These are phyloP conservation scores for Montipora efflorescens DNA, from an alignment of 64 coral and sea anemone genomes.

Conservation along the genomic window DNA sequence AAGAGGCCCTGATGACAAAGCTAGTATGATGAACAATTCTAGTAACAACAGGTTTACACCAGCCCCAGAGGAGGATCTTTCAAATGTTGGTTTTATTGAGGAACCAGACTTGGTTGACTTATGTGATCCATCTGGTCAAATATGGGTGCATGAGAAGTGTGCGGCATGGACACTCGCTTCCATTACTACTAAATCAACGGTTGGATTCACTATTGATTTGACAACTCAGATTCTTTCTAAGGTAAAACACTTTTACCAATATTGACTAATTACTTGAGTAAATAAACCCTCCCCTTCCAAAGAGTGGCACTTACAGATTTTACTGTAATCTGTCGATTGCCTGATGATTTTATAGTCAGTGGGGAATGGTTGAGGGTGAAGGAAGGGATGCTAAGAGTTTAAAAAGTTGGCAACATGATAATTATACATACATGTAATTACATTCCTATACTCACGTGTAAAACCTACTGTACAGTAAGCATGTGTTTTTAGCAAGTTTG, in stretches of 20 bases:
- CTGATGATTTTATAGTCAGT: too few species aligned
- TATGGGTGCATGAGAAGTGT: conserved; percentile 98
- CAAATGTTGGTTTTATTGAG: conserved; percentile 75
- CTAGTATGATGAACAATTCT: neutral
- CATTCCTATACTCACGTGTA: too few species aligned
- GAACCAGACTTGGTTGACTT: conserved; percentile 74
- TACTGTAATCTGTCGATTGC: too few species aligned
- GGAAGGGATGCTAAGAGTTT: too few species aligned
- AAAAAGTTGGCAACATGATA: too few species aligned
- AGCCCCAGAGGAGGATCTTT: conserved; percentile 44
- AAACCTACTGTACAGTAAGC: too few species aligned
- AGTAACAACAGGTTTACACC: neutral
- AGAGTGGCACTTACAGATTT: too few species aligned
- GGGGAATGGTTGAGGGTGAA: too few species aligned
- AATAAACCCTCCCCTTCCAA: too few species aligned
- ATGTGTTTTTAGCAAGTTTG: too few species aligned
- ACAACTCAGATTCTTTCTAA: conserved; percentile 88
- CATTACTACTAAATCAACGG: conserved; percentile 66
- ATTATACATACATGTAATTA: too few species aligned
- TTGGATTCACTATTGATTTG: conserved; percentile 76
- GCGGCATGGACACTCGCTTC: conserved; percentile 94
- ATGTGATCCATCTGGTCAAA: conserved; percentile 69
- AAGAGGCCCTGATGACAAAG: conserved; percentile 16
- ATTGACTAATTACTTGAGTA: too few species aligned
- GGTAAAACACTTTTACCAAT: conserved; percentile 27